phyloP scores from a whole-genome alignment of 2,113 vertebrate species.

The Forbesichthys papilliferus region DNA sequence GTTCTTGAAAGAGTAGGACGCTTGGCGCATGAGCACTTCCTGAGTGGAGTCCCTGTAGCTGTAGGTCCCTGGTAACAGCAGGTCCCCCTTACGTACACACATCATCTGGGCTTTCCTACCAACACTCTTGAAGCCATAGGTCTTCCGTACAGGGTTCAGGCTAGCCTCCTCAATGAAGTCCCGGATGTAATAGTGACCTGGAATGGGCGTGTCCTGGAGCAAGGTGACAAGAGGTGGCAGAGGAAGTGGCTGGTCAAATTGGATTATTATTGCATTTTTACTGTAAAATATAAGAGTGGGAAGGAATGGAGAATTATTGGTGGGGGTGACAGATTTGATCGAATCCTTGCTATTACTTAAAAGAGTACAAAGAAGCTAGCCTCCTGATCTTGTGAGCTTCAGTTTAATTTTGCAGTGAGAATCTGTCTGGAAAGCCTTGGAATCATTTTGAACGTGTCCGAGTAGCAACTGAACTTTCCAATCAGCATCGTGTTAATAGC shows the following conservation, averaged over 20 bases:
- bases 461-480: no score
- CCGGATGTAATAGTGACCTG: constrained; percentile 68
- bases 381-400: no score
- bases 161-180: constrained; percentile 77
- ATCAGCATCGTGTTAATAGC: no score
- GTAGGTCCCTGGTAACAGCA: constrained; percentile 64
- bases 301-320: no score
- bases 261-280: not conserved
- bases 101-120: constrained; percentile 57
- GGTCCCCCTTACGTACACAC: constrained; percentile 41
- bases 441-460: no score
- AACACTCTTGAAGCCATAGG: constrained; percentile 74
- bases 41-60: constrained; percentile 62
- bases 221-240: not conserved
- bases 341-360: no score
- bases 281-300: not conserved
- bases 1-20: constrained; percentile 73
- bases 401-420: no score
- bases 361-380: no score
- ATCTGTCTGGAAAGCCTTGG: no score
- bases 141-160: constrained; percentile 72
- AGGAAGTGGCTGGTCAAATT: not conserved
- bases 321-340: no score
- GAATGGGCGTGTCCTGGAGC: constrained; percentile 67
- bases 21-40: constrained; percentile 49